Evolutionary conservation across 2,888 invertebrate genomes (phyloP), one percentile per base, ranked within the genome.

Genomic region (Pheosia gnoma): DNA sequence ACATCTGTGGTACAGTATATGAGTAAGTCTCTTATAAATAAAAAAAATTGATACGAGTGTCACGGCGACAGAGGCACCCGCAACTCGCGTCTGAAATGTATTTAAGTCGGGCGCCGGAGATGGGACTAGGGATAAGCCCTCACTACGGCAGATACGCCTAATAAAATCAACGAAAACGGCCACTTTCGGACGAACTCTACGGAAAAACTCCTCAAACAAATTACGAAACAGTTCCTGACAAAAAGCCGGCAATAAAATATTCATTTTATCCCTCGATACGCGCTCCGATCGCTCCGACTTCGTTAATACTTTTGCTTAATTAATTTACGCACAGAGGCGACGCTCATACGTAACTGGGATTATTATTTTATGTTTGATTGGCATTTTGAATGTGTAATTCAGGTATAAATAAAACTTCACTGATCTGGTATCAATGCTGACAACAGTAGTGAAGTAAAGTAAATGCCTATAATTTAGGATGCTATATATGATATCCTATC

Each of bases 281-380:
- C 60, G 57, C 53, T 51, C 52, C 53, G 52, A 58, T 58, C 59
- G 41, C 45, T 41, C 58, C 13, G 51, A 60, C 64, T 63, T 62
- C 49, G 56, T 58, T 63, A 52, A 65, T 63, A 63, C 52, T 61
- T 67, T 59, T 63, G 61, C 63, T 65, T 67, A 58, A 61, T 67
- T 62, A 62, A 65, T 59, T 41, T 52, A 59, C 51, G 47, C 57
- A 54, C 49, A 10, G 63, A 43, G 58, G 3, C 11, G 51, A 51
- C 49, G 49, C 51, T 13, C 51, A 51, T 25, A 25, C 25, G 25
- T 36, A 6, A 8, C 11, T 11, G 4, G 10, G 10, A 53, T 53
- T 37, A 37, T 53, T 53, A 11, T 25, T 53, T 36, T 5, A 53
- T 37, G 37, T 53, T 53, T 11, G 9, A 53, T 53, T 53, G 37